Evolutionary conservation across 1,140 invertebrate species (phyloP), one percentile per base, ranked within the genome.

Genomic region (Drosophila sproati): DNA sequence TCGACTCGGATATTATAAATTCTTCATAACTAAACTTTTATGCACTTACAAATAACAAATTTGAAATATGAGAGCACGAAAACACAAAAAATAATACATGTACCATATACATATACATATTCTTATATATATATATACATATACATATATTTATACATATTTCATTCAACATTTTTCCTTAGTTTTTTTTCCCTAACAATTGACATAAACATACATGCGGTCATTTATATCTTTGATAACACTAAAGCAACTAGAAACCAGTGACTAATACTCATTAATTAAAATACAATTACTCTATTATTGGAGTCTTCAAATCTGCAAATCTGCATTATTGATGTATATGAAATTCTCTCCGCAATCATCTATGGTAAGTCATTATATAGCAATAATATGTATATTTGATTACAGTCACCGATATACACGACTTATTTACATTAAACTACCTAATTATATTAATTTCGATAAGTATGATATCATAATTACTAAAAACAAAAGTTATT

Each of bases 271-370:
- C n/a, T 10, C 39, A 68, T 54, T 59, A 37, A 68, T 59, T 52
- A 47, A 39, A 71, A 62, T 47, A 51, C 20, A 71, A 43, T 43
- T 55, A 83, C 76, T 80, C 73, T 82, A 73, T 69, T 70, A 82
- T 66, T 79, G 83, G 80, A 86, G 85, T 83, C 73, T 77, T 83
- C 77, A 55, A 74, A 71, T 77, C 72, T 83, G 80, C 77, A 89
- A 87, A 71, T 83, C 77, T 74, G 63, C 76, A 74, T 74, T 71
- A 61, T 59, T 71, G 77, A 75, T 61, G 77, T 73, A 66, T 72
- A 78, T 77, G 64, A 59, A 61, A 48, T 55, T 29, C 45, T 68
- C 52, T 48, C 57, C 41, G 59, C 45, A 45, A 50, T 35, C 5
- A 3, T 10, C 41, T 69, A 63, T 50, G 59, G 83, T 87, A 87